Evolutionary conservation across 92 coral and sea anemone species (phyloP).

Genomic region (Blastomussa wellsi): DNA sequence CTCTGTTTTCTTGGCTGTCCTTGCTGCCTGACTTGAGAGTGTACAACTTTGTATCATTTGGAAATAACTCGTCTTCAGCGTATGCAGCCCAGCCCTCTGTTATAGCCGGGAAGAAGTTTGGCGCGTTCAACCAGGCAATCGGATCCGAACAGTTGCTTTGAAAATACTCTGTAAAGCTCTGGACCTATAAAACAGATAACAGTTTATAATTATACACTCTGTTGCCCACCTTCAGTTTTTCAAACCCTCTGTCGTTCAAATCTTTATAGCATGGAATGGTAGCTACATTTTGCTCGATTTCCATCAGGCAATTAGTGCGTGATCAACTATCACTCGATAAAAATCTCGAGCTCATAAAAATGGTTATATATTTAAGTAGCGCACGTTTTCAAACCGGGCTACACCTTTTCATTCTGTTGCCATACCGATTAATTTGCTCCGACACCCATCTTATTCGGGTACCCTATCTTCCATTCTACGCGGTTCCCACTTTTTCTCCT

Average conservation of each 20-base stretch:
- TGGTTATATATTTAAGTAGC: too few species aligned
- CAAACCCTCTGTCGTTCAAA: background rate
- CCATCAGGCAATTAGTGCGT: background rate
- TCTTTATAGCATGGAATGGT: background rate
- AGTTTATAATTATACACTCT: background rate
- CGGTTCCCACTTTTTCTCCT: too few species aligned
- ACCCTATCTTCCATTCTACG: too few species aligned
- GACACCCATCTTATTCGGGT: too few species aligned
- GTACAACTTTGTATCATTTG: slow-evolving; percentile 70
- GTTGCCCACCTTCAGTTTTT: background rate
- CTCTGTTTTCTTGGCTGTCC: background rate
- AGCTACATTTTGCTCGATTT: background rate
- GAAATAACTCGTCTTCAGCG: slow-evolving; percentile 69
- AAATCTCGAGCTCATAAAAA: too few species aligned
- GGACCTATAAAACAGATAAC: slow-evolving; percentile 53
- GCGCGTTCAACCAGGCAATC: slow-evolving; percentile 54
- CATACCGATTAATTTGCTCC: too few species aligned
- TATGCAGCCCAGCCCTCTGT: slow-evolving; percentile 99
- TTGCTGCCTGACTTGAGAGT: background rate
- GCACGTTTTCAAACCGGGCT: too few species aligned
- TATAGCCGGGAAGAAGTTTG: slow-evolving; percentile 74
- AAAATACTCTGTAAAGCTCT: slow-evolving; percentile 75
- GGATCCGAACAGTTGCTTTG: slow-evolving; percentile 47
- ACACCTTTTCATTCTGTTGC: too few species aligned
- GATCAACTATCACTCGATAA: too few species aligned